These are phyloP conservation scores for Dolomedes plantarius DNA, from an alignment of 2,888 invertebrate genomes.

Conservation along the genomic window DNA sequence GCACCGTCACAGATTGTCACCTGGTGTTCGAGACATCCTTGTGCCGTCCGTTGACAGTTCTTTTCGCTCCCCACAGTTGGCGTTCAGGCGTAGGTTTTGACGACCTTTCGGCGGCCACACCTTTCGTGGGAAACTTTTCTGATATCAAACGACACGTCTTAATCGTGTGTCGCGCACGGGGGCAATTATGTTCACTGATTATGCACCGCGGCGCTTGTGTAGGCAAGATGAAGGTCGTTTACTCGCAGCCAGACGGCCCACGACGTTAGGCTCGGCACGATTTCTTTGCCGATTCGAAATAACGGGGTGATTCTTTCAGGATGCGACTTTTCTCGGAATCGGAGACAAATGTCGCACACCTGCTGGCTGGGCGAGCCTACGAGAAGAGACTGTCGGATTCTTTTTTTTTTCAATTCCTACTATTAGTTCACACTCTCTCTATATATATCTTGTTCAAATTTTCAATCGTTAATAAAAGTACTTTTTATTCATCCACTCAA, in stretches of 20 bases:
- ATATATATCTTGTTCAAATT: no score
- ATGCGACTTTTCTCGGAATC: neutral
- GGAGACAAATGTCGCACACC: neutral
- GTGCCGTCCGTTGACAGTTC: neutral
- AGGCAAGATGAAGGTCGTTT: constrained; percentile 11
- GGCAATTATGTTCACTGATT: neutral
- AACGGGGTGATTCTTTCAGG: neutral
- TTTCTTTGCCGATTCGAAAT: neutral
- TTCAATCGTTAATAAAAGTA: no score
- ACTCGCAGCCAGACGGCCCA: neutral
- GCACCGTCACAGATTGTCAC: no score
- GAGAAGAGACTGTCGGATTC: no score
- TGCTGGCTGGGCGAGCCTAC: neutral
- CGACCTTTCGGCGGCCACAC: neutral
- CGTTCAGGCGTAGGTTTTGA: neutral
- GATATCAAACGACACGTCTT: constrained; percentile 2
- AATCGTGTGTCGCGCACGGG: neutral
- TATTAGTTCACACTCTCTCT: no score
- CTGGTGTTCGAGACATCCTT: neutral
- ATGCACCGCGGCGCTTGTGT: neutral
- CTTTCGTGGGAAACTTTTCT: neutral
- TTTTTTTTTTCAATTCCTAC: no score
- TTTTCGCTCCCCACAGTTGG: neutral
- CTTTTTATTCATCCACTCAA: no score
- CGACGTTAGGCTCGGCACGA: neutral